These are phyloP conservation scores for Maccullochella peelii DNA, from an alignment of 2,113 vertebrate species.

Conservation along the genomic window DNA sequence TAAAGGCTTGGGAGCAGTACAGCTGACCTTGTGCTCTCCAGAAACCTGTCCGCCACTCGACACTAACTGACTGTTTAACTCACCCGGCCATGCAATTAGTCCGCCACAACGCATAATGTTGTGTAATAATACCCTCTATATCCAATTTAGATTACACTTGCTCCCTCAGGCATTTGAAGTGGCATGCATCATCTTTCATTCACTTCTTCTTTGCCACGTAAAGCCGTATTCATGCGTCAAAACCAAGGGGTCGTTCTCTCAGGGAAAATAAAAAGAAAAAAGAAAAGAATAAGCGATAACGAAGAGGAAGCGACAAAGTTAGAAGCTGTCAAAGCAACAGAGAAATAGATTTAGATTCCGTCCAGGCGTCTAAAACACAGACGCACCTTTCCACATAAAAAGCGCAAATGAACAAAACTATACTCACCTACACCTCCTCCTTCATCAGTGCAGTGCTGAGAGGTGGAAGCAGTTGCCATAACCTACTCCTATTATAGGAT, in stretches of 20 bases:
- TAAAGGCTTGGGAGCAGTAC: conserved; percentile 60
- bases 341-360: background rate
- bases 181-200: conserved; percentile 76
- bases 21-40: conserved; percentile 78
- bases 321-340: conserved; percentile 10
- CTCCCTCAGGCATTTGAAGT: conserved; percentile 78
- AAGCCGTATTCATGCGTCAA: conserved; percentile 67
- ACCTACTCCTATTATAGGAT: conserved; percentile 69
- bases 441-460: conserved; percentile 56
- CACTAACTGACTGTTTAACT: conserved; percentile 81
- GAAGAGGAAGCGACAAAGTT: conserved; percentile 40
- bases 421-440: conserved; percentile 75
- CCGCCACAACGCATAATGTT: conserved; percentile 80
- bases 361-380: background rate
- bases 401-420: conserved; percentile 45
- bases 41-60: conserved; percentile 78
- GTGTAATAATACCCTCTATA: conserved; percentile 84
- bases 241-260: conserved; percentile 30
- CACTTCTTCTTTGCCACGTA: conserved; percentile 58
- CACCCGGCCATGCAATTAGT: conserved; percentile 81
- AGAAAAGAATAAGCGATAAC: background rate
- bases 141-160: conserved; percentile 83
- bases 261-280: background rate
- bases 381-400: background rate
- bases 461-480: conserved; percentile 66